Percentiles rank a stretch among this genome's conserved stretches.
These are phyloP conservation scores for Enteromius paludinosus DNA, from an alignment of 2,797 vertebrate genomes.

Conservation along the genomic window DNA sequence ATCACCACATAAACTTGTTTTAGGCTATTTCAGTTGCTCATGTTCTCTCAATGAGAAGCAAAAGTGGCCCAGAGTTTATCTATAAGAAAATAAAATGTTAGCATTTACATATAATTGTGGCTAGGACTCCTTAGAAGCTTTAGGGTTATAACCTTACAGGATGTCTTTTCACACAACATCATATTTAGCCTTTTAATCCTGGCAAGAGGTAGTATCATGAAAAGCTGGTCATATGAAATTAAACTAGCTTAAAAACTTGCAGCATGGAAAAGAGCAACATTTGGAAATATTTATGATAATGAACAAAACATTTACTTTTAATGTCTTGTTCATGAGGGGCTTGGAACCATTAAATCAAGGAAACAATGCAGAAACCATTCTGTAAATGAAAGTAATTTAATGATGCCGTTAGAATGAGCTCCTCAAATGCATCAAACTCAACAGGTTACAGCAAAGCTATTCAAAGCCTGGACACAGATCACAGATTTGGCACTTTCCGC, in stretches of 20 bases:
- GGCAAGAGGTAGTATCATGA: neutral
- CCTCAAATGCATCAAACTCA: neutral
- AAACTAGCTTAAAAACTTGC: neutral
- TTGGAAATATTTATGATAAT: neutral
- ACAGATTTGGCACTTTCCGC: neutral
- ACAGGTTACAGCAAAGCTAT: neutral
- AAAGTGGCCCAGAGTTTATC: neutral
- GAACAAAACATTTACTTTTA: constrained; percentile 6
- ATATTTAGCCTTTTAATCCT: neutral
- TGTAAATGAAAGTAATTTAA: neutral
- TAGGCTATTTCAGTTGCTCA: neutral
- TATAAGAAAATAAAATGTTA: constrained; percentile 6
- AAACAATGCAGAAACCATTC: neutral
- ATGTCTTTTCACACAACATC: neutral
- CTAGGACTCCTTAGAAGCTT: neutral
- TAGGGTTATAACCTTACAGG: neutral
- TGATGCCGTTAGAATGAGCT: neutral
- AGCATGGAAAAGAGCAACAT: neutral
- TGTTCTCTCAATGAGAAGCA: neutral
- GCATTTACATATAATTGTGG: neutral
- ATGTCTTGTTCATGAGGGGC: neutral
- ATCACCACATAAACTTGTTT: neutral
- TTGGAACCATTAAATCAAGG: neutral
- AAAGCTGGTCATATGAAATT: neutral
- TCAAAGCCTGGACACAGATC: neutral